Evolutionary conservation across 1,140 invertebrate genomes (phyloP).

Genomic region (Neodiprion virginianus): DNA sequence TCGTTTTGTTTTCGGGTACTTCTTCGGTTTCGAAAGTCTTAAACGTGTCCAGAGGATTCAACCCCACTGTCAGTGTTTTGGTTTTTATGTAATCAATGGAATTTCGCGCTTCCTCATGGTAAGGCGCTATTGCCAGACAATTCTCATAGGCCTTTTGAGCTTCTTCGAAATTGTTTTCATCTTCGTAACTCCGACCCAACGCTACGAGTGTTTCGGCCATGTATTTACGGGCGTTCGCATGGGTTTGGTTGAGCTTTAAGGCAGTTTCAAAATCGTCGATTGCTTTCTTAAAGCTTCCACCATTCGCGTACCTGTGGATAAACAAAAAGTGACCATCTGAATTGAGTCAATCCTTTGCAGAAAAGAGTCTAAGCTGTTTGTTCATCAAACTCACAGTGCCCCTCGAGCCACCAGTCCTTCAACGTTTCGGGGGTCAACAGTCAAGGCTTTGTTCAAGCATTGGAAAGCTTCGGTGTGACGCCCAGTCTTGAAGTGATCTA

Average conservation of each 20-base stretch:
- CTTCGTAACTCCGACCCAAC: constrained; percentile 81
- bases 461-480: constrained; percentile 93
- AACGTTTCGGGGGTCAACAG: constrained; percentile 91
- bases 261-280: constrained; percentile 95
- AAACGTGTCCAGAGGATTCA: constrained; percentile 54
- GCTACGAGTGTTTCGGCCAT: constrained; percentile 92
- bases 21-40: constrained; percentile 53
- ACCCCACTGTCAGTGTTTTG: constrained; percentile 58
- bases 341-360: background rate
- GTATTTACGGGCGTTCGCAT: constrained; percentile 95
- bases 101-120: constrained; percentile 84
- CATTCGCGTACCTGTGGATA: constrained; percentile 82
- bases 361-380: background rate
- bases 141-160: constrained; percentile 84
- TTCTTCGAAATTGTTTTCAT: constrained; percentile 85
- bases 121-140: constrained; percentile 79
- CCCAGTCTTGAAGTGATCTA: constrained; percentile 91
- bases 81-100: constrained; percentile 79
- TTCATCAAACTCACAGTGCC: constrained; percentile 72
- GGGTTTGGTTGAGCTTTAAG: constrained; percentile 84
- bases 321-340: constrained; percentile 14
- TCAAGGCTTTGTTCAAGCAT: constrained; percentile 91
- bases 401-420: constrained; percentile 93
- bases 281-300: constrained; percentile 90
- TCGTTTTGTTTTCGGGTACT: constrained; percentile 61